Conservation (phyloP, 2,888 invertebrate genomes). For the Globia sparganii region DNA sequence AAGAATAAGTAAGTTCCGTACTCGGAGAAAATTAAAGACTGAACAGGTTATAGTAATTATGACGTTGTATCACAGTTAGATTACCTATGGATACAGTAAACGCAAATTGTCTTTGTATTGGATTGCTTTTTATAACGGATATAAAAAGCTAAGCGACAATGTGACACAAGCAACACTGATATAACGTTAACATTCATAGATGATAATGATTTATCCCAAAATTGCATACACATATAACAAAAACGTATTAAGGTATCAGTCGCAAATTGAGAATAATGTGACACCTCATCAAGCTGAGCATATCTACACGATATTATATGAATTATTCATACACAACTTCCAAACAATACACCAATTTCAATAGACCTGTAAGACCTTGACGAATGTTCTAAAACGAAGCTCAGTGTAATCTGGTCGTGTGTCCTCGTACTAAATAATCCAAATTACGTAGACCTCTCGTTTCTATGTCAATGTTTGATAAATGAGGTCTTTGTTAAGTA, state of each 20-base stretch:
- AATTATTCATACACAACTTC: conserved; percentile 79
- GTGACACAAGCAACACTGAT: neutral
- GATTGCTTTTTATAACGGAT: neutral
- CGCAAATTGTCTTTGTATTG: neutral
- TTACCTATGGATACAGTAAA: neutral
- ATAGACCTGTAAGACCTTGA: conserved; percentile 48
- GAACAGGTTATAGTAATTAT: too few relatives aligned
- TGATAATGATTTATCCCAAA: conserved; percentile 43
- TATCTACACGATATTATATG: conserved; percentile 77
- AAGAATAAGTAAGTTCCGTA: too few relatives aligned
- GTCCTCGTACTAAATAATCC: conserved; percentile 36
- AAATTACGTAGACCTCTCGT: conserved; percentile 36
- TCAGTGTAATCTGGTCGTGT: conserved; percentile 52
- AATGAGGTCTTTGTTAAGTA: conserved; percentile 42
- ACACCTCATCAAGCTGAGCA: conserved; percentile 74
- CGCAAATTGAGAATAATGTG: conserved; percentile 85
- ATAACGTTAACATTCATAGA: neutral
- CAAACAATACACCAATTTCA: conserved; percentile 56
- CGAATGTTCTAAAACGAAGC: conserved; percentile 32
- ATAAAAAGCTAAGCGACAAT: neutral
- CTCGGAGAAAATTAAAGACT: too few relatives aligned
- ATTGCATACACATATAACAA: conserved; percentile 51
- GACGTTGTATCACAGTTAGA: too few relatives aligned
- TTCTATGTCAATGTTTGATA: neutral
- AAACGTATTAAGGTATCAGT: conserved; percentile 77